Evolutionary conservation across 2,888 invertebrate genomes (phyloP).

Genomic region (Drosophila borborema): DNA sequence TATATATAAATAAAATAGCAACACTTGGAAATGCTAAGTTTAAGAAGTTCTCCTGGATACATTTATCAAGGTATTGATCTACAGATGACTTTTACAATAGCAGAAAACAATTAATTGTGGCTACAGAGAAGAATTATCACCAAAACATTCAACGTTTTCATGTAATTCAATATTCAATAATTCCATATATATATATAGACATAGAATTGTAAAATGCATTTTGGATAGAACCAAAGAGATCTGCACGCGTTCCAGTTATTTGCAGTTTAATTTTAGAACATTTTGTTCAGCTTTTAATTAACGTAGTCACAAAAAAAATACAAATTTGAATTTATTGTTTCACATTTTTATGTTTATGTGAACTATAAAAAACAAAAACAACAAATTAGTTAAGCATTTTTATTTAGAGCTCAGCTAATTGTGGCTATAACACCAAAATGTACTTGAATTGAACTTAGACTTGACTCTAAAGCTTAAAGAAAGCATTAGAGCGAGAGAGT

Average conservation of each 20-base stretch:
- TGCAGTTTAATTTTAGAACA: neutral
- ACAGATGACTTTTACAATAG: too few species aligned
- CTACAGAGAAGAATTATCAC: too few species aligned
- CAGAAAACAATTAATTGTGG: too few species aligned
- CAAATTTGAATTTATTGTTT: neutral
- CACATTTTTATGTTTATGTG: neutral
- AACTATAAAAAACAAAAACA: neutral
- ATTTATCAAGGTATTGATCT: too few species aligned
- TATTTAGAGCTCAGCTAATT: neutral
- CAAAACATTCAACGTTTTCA: too few species aligned
- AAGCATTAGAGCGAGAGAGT: neutral
- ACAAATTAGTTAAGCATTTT: neutral
- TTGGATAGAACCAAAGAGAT: neutral
- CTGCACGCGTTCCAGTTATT: neutral
- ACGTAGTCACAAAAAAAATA: conserved; percentile 8
- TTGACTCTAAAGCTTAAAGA: neutral
- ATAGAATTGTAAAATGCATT: neutral
- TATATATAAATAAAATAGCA: neutral
- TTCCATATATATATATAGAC: neutral
- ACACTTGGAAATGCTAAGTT: too few species aligned
- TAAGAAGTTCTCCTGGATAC: too few species aligned
- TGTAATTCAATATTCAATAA: too few species aligned
- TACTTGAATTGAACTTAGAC: neutral
- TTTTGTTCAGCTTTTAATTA: conserved; percentile 2
- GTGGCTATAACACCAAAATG: neutral